Conservation (phyloP, 2,113 vertebrate species). For the Scytalopus superciliaris region DNA sequence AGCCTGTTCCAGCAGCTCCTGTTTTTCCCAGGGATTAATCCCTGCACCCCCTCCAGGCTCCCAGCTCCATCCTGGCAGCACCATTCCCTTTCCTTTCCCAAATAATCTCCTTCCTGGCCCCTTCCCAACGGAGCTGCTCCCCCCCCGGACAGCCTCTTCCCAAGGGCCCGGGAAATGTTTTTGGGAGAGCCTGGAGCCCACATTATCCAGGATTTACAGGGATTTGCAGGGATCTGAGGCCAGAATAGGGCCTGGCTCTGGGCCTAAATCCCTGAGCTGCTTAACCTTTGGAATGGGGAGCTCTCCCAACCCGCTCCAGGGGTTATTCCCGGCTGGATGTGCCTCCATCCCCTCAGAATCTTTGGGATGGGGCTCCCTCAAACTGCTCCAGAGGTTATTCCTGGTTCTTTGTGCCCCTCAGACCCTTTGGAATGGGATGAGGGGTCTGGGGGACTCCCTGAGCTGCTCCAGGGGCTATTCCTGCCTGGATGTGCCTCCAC, state of each 20-base stretch:
- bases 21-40: background rate
- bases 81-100: background rate
- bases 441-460: background rate
- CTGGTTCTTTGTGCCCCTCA: constrained; percentile 23
- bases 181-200: background rate
- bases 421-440: constrained; percentile 64
- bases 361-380: too few relatives aligned
- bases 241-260: background rate
- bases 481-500: background rate
- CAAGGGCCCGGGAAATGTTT: background rate
- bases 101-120: background rate
- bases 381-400: too few relatives aligned
- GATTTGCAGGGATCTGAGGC: constrained; percentile 49
- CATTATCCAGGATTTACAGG: background rate
- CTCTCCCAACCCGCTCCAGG: background rate
- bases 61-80: background rate
- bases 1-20: background rate
- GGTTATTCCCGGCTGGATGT: background rate
- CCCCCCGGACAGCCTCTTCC: background rate
- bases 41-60: background rate
- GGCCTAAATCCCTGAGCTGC: constrained; percentile 44
- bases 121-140: background rate
- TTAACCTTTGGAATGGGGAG: background rate
- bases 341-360: background rate
- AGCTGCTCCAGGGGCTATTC: background rate